Evolutionary conservation across 2,888 invertebrate genomes (phyloP).

Genomic region (Coremacera marginata): DNA sequence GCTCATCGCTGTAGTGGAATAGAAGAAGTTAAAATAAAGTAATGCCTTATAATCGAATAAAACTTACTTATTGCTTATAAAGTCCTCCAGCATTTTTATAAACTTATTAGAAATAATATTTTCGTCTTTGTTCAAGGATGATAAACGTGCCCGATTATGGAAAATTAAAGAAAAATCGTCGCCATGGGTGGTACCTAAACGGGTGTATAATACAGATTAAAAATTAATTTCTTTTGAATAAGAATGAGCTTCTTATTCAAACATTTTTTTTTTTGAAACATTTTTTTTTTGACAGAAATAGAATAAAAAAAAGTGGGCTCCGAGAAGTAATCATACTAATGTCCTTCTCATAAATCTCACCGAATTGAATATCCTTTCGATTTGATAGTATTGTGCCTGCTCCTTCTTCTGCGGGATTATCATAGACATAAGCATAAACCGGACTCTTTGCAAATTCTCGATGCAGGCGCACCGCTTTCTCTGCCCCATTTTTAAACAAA

Average conservation of each 20-base stretch:
- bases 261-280: too few species aligned
- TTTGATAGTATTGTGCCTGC: constrained; percentile 72
- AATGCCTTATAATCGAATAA: not conserved
- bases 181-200: constrained; percentile 60
- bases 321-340: not conserved
- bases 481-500: constrained; percentile 74
- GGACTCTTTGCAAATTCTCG: constrained; percentile 72
- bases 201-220: too few species aligned
- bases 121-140: constrained; percentile 46
- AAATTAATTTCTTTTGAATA: not conserved
- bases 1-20: constrained; percentile 38
- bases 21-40: not conserved
- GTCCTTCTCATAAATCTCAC: constrained; percentile 63
- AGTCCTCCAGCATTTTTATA: constrained; percentile 57
- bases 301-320: not conserved
- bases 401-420: constrained; percentile 74
- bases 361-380: constrained; percentile 70
- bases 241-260: too few species aligned
- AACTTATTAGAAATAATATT: constrained; percentile 52
- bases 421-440: constrained; percentile 77
- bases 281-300: too few species aligned
- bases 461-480: constrained; percentile 74
- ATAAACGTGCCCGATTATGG: constrained; percentile 23
- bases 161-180: constrained; percentile 60
- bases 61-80: constrained; percentile 44